Conservation (phyloP, 2,797 vertebrate species). For the Enteromius thamalakanensis region DNA sequence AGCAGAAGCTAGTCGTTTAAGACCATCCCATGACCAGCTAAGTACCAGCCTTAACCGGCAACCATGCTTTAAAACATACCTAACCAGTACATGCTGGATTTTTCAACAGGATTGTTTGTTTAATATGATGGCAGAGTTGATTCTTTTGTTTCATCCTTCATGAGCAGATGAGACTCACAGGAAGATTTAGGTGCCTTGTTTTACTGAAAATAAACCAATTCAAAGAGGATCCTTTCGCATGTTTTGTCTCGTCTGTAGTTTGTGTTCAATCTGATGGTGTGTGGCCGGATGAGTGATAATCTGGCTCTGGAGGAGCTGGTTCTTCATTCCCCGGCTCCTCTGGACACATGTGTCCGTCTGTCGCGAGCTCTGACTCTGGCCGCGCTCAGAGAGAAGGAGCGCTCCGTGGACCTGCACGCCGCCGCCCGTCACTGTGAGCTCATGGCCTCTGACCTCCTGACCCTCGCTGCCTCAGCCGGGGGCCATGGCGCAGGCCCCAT, state of each 20-base stretch:
- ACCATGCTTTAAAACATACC: no score
- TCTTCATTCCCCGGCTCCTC: slow-evolving; percentile 65
- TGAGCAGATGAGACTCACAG: background rate
- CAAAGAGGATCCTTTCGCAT: background rate
- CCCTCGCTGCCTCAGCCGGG: slow-evolving; percentile 59
- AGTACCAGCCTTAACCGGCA: no score
- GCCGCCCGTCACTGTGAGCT: slow-evolving; percentile 67
- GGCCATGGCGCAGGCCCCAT: slow-evolving; percentile 58
- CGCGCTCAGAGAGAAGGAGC: slow-evolving; percentile 68
- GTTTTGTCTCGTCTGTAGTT: background rate
- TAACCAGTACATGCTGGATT: no score
- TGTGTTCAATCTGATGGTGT: slow-evolving; percentile 71
- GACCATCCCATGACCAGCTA: no score
- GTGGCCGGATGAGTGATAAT: slow-evolving; percentile 67
- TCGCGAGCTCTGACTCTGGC: slow-evolving; percentile 64
- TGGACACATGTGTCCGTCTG: slow-evolving; percentile 69
- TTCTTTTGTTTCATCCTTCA: background rate
- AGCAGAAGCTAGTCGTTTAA: no score
- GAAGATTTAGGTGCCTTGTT: background rate
- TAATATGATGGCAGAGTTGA: background rate
- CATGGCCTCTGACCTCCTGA: slow-evolving; percentile 69
- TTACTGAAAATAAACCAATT: background rate
- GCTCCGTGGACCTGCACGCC: slow-evolving; percentile 62
- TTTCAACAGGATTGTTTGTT: background rate
- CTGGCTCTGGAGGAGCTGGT: slow-evolving; percentile 66